These are phyloP conservation scores for Ectemnius cavifrons DNA, from an alignment of 2,888 invertebrate species.

Conservation along the genomic window DNA sequence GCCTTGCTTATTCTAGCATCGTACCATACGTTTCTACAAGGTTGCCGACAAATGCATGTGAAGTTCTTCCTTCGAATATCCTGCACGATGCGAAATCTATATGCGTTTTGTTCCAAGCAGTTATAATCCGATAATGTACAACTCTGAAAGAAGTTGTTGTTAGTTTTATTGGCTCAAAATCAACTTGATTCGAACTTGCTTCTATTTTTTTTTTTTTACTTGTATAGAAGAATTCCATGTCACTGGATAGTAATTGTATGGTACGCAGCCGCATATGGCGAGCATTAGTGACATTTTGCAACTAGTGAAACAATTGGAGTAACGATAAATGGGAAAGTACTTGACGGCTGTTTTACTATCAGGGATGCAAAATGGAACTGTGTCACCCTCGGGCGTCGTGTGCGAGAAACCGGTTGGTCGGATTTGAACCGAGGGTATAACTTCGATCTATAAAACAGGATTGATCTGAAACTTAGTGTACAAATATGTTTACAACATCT, in stretches of 20 bases:
- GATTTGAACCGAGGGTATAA: constrained; percentile 12
- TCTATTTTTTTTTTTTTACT: too few species aligned
- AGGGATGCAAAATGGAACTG: constrained; percentile 23
- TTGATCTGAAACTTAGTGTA: neutral
- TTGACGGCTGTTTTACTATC: constrained; percentile 55
- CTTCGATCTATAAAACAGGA: constrained; percentile 27
- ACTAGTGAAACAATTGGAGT: constrained; percentile 69
- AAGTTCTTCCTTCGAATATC: constrained; percentile 16
- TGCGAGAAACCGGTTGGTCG: constrained; percentile 21
- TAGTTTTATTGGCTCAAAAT: neutral
- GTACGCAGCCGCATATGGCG: constrained; percentile 69
- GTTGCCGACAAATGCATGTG: constrained; percentile 35
- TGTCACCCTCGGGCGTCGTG: neutral
- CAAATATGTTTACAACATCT: neutral
- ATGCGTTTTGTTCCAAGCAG: constrained; percentile 31
- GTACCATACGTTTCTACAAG: constrained; percentile 36
- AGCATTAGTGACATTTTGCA: constrained; percentile 55
- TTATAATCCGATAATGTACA: constrained; percentile 24
- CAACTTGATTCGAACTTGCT: too few species aligned
- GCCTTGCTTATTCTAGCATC: neutral
- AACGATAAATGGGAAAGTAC: constrained; percentile 67
- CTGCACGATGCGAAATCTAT: constrained; percentile 17
- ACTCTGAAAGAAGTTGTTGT: constrained; percentile 9
- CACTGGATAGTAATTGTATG: constrained; percentile 66
- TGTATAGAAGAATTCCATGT: constrained; percentile 38